Conservation (phyloP, 2,888 invertebrate genomes). For the Tromatobia lineatoria region DNA sequence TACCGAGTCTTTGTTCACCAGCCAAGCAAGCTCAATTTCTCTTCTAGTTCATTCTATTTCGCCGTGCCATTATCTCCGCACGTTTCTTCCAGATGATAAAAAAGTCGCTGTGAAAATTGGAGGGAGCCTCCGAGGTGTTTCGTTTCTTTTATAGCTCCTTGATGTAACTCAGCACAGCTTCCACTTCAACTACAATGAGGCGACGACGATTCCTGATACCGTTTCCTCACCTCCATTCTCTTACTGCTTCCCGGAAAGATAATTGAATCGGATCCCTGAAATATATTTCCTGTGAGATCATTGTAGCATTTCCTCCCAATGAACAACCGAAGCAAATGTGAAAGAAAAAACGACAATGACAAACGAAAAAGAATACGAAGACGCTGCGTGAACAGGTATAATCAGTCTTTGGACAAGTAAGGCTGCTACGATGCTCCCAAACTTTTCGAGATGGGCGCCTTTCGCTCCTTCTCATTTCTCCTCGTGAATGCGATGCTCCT, state of each 20-base stretch:
- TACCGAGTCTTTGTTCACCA: slow-evolving; percentile 35
- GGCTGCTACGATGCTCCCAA: slow-evolving; percentile 5
- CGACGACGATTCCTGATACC: slow-evolving; percentile 53
- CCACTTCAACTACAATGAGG: slow-evolving; percentile 27
- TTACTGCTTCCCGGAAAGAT: slow-evolving; percentile 70
- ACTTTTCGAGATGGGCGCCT: background rate
- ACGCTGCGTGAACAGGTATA: background rate
- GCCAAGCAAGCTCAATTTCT: background rate
- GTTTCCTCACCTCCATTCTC: slow-evolving; percentile 73
- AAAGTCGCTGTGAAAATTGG: slow-evolving; percentile 67
- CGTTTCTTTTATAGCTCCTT: slow-evolving; percentile 57
- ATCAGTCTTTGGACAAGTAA: background rate
- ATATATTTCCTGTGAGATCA: slow-evolving; percentile 53
- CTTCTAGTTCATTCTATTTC: slow-evolving; percentile 34
- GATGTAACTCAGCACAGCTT: slow-evolving; percentile 8
- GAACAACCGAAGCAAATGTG: slow-evolving; percentile 53
- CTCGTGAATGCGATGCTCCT: slow-evolving; percentile 1
- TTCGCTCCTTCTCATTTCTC: slow-evolving; percentile 15
- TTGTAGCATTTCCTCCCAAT: slow-evolving; percentile 42
- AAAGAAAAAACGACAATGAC: slow-evolving; percentile 34
- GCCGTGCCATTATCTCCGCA: slow-evolving; percentile 38
- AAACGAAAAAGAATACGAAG: slow-evolving; percentile 19
- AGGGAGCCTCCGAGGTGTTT: slow-evolving; percentile 62
- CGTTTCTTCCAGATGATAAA: slow-evolving; percentile 64
- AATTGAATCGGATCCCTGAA: slow-evolving; percentile 73